Conservation (phyloP, 92 coral and sea anemone genomes). For the Epizoanthus ramosus region DNA sequence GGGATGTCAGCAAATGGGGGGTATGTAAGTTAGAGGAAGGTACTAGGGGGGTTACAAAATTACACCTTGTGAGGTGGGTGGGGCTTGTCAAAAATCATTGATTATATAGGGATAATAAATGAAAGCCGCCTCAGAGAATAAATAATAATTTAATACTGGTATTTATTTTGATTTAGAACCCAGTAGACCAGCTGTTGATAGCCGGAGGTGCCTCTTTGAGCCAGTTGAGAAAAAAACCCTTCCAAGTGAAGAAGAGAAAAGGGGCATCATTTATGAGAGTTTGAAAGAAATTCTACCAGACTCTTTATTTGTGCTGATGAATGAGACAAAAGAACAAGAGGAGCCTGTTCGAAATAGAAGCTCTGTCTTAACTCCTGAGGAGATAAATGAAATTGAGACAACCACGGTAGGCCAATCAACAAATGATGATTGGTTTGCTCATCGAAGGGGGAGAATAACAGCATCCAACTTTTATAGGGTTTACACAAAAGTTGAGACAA, state of each 20-base stretch:
- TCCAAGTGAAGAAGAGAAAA: not conserved
- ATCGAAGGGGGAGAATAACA: constrained; percentile 33
- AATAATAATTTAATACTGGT: too few species aligned
- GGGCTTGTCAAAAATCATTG: too few species aligned
- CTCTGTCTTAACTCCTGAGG: not conserved
- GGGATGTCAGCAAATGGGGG: too few species aligned
- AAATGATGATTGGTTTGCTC: constrained; percentile 23
- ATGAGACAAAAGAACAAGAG: constrained; percentile 17
- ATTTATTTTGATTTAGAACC: not conserved
- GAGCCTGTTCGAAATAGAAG: constrained; percentile 9
- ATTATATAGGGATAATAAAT: too few species aligned
- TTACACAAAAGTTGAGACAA: constrained; percentile 15
- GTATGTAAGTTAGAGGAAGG: too few species aligned
- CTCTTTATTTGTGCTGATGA: constrained; percentile 32
- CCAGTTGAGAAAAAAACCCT: constrained; percentile 23
- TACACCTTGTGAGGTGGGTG: too few species aligned
- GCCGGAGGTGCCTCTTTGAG: constrained; percentile 45
- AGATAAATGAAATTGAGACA: constrained; percentile 19
- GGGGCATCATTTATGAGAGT: constrained; percentile 4
- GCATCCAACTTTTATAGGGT: constrained; percentile 35
- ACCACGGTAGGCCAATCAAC: constrained; percentile 25
- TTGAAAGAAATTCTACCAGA: constrained; percentile 32
- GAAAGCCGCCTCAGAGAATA: too few species aligned
- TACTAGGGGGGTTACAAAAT: too few species aligned
- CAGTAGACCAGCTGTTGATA: not conserved